These are phyloP conservation scores for Heliconius aoede DNA, from an alignment of 2,888 invertebrate species.

Conservation along the genomic window DNA sequence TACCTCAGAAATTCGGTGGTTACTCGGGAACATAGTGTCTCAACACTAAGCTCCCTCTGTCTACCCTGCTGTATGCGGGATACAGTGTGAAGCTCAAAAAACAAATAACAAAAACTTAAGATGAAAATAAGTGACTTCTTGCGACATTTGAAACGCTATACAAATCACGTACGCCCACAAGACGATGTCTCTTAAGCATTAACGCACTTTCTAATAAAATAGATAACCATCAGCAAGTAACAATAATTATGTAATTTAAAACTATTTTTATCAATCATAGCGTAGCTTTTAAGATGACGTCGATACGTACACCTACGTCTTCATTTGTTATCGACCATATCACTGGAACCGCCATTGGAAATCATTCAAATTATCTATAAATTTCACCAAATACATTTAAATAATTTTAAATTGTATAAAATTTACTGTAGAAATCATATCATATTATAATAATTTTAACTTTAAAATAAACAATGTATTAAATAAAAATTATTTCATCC, in stretches of 20 bases:
- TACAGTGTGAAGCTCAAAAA: background rate
- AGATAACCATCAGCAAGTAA: constrained; percentile 40
- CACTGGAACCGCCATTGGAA: background rate
- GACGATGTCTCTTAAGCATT: constrained; percentile 23
- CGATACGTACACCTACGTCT: constrained; percentile 36
- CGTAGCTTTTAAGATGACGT: constrained; percentile 35
- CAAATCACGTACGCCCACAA: constrained; percentile 34
- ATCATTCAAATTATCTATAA: background rate
- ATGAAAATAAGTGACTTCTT: background rate
- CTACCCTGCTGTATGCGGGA: no score
- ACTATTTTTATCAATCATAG: constrained; percentile 41
- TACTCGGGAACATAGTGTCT: no score
- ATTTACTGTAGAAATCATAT: no score
- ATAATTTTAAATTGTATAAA: no score
- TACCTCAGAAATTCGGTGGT: no score
- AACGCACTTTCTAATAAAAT: constrained; percentile 39
- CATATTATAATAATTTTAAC: no score
- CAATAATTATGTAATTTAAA: constrained; percentile 41
- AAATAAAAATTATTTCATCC: no score
- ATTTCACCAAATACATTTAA: no score
- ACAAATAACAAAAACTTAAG: background rate
- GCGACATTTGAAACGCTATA: constrained; percentile 22
- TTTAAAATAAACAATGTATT: no score
- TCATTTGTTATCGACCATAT: constrained; percentile 7
- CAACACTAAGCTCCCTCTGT: no score